Conservation (phyloP, 92 coral and sea anemone species). For the Umimayanthus kanabou region DNA sequence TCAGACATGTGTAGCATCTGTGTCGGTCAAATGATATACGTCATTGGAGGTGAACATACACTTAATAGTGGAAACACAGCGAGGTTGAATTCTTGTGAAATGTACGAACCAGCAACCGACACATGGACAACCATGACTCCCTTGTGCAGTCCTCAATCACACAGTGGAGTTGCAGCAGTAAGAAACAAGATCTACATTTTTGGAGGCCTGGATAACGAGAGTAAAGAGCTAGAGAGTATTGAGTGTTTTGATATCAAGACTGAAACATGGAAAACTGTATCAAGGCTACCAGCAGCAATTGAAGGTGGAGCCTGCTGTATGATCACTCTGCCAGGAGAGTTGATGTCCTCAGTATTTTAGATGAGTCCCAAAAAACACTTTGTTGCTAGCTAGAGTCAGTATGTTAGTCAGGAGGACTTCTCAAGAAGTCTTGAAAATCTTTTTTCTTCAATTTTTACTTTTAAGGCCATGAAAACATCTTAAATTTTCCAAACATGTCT, state of each 20-base stretch:
- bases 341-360: conserved; percentile 52
- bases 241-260: conserved; percentile 77
- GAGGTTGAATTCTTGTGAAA: conserved; percentile 74
- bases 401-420: no score
- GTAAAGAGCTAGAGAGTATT: conserved; percentile 75
- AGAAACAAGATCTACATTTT: conserved; percentile 67
- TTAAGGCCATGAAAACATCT: no score
- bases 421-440: no score
- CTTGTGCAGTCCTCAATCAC: conserved; percentile 66
- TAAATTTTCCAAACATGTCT: no score
- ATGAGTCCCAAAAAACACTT: background rate
- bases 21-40: conserved; percentile 54
- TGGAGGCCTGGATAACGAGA: conserved; percentile 67
- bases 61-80: conserved; percentile 46
- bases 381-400: no score
- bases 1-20: conserved; percentile 64
- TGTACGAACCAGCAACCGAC: conserved; percentile 60
- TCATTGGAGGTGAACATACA: conserved; percentile 83
- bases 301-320: conserved; percentile 83
- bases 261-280: conserved; percentile 65
- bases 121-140: conserved; percentile 70
- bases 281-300: conserved; percentile 61
- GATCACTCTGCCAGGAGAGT: conserved; percentile 82
- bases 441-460: no score
- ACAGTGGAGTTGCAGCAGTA: conserved; percentile 64